Base-by-base conservation (phyloP, 2,888 invertebrate genomes). In the Patella caerulea region DNA sequence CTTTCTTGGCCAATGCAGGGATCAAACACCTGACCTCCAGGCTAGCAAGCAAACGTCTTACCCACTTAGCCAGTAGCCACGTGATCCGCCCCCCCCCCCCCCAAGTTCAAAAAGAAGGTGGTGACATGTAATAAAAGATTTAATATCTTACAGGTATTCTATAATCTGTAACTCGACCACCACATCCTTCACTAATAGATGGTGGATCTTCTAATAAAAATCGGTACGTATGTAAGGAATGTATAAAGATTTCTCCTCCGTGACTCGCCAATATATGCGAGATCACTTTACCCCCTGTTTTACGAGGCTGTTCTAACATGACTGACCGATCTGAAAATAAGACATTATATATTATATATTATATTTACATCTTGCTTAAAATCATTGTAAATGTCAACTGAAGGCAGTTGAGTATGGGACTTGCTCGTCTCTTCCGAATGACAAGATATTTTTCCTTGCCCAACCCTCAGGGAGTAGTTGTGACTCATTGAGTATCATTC, bases 161-260 rank as follows among this genome's bases (percentile, higher is more conserved):
- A 90, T 98, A 98, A 91, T 98, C 98, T 0, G 97, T 96, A 70
- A 98, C 96, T 70, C 97, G 93, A 0, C 98, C 98, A 0, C 98
- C 98, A 59, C 95, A 95, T 0, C 98, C 98, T 92, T 98, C 98
- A 53, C 96, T 96, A 74, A 98, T 96, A 0, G 98, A 96, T 0
- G 98, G 98, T 0, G 97, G 97, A 91, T 98, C 98, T 91, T 98
- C 98, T 76, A 98, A 94, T 4, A 97, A 95, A 70, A 96, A 96
- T 59, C 97, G 87, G 3, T 95, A 94, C 0, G 96, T 96, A 52
- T 95, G 95, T 70, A 98, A 93, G 0, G 97, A 96, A 83, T 98
- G 98, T 82, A 99, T 96, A 93, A 97, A 98, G 85, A 99, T 96
- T 93, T 98, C 98, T 0, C 98, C 98, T 0, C 97, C 98, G 86